Evolutionary conservation across 2,113 vertebrate genomes (phyloP).

Genomic region (Tachycineta bicolor): DNA sequence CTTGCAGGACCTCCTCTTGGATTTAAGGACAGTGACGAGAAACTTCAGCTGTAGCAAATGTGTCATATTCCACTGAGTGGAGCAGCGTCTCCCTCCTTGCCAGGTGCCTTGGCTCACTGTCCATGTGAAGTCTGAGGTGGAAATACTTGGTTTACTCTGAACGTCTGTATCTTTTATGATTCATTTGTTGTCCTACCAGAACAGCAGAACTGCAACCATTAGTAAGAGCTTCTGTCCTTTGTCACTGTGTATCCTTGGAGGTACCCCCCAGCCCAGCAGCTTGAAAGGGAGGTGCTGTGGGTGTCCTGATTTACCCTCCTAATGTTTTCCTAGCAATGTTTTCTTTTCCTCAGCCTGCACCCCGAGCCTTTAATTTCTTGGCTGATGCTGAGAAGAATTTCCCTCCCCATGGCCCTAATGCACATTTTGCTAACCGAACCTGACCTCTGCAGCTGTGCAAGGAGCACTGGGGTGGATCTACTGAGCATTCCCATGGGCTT

Average conservation of each 20-base stretch:
- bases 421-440: not conserved
- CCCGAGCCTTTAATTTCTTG: not conserved
- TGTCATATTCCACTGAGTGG: not conserved
- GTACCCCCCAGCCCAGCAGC: fast-evolving
- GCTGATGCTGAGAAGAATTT: not conserved
- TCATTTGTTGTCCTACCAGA: not conserved
- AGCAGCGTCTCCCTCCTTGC: not conserved
- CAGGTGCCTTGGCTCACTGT: not conserved
- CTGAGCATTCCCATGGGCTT: not conserved
- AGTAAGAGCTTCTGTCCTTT: not conserved
- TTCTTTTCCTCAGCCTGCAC: not conserved
- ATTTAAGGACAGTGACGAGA: not conserved
- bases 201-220: not conserved
- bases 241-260: not conserved
- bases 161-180: fast-evolving
- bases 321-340: not conserved
- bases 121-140: not conserved
- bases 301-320: not conserved
- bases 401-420: not conserved
- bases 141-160: not conserved
- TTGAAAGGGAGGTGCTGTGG: not conserved
- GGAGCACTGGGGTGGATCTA: not conserved
- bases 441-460: not conserved
- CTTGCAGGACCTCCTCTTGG: not conserved
- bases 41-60: not conserved